Conservation (phyloP, 1,140 invertebrate genomes). For the Drosophila sulfurigaster region DNA sequence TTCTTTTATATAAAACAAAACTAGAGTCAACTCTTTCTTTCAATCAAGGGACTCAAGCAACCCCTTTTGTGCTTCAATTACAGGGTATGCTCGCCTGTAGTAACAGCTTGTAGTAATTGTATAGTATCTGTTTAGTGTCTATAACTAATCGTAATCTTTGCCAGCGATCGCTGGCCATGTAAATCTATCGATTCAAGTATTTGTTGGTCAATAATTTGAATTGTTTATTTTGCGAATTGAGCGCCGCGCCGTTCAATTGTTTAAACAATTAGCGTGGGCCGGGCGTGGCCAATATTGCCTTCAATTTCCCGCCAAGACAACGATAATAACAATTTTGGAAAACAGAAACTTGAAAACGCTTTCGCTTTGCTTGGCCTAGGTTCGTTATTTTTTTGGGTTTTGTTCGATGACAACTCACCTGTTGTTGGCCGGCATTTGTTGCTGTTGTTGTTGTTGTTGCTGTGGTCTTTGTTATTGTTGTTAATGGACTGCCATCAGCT, state of each 20-base stretch:
- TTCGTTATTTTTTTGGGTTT: conserved; percentile 11
- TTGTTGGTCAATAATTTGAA: conserved; percentile 20
- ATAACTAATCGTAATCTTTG: conserved; percentile 19
- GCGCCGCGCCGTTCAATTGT: neutral
- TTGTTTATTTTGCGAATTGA: conserved; percentile 33
- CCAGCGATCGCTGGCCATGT: conserved; percentile 24
- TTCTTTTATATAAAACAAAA: too few relatives aligned
- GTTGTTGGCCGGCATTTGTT: conserved; percentile 15
- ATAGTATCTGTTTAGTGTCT: conserved; percentile 14
- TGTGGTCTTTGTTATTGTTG: conserved; percentile 38
- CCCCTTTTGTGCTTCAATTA: neutral
- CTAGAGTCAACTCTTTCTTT: too few relatives aligned
- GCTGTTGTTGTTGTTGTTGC: conserved; percentile 43
- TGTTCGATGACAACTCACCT: conserved; percentile 24
- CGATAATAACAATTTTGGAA: neutral
- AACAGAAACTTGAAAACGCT: neutral
- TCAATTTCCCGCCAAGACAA: conserved; percentile 8
- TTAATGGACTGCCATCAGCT: conserved; percentile 4
- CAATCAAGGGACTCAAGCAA: neutral
- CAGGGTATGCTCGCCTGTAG: conserved; percentile 4
- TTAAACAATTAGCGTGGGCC: conserved; percentile 21
- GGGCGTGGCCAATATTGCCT: neutral
- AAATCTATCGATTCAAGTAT: conserved; percentile 34
- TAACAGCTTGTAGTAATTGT: neutral
- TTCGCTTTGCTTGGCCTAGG: conserved; percentile 59